phyloP scores from a whole-genome alignment of 2,888 invertebrate species.

The Spatulosminthurus flaviceps region DNA sequence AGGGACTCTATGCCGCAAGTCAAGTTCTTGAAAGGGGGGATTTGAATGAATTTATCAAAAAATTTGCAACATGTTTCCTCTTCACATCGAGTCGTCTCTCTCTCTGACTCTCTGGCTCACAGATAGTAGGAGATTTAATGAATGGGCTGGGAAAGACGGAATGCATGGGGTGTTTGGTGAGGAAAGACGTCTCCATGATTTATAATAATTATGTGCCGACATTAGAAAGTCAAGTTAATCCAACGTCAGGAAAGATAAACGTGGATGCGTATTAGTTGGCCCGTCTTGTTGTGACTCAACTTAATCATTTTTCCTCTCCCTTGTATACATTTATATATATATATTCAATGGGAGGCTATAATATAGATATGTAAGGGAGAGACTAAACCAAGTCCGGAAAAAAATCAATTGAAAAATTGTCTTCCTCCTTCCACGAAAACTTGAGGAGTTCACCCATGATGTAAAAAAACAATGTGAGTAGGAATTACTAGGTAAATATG shows the following conservation, averaged over 20 bases:
- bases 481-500: too few relatives aligned
- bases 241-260: slow-evolving; percentile 42
- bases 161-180: slow-evolving; percentile 48
- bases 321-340: too few relatives aligned
- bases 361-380: too few relatives aligned
- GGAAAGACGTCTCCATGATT: slow-evolving; percentile 48
- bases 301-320: slow-evolving; percentile 29
- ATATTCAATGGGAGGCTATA: too few relatives aligned
- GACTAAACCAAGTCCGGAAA: too few relatives aligned
- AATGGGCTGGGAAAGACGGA: slow-evolving; percentile 45
- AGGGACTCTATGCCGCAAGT: not conserved
- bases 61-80: slow-evolving; percentile 39
- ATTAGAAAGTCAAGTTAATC: slow-evolving; percentile 49
- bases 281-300: slow-evolving; percentile 34
- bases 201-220: slow-evolving; percentile 52
- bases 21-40: not conserved
- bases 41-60: slow-evolving; percentile 39
- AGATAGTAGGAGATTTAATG: slow-evolving; percentile 26
- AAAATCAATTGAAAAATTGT: too few relatives aligned
- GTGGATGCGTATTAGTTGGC: slow-evolving; percentile 23
- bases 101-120: not conserved
- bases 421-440: too few relatives aligned
- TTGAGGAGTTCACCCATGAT: too few relatives aligned
- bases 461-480: too few relatives aligned
- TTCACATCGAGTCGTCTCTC: not conserved